Percentiles rank a stretch among this genome's conserved stretches.
These are phyloP conservation scores for Rotaria magnacalcarata DNA, from an alignment of 2,888 invertebrate genomes.

Conservation along the genomic window DNA sequence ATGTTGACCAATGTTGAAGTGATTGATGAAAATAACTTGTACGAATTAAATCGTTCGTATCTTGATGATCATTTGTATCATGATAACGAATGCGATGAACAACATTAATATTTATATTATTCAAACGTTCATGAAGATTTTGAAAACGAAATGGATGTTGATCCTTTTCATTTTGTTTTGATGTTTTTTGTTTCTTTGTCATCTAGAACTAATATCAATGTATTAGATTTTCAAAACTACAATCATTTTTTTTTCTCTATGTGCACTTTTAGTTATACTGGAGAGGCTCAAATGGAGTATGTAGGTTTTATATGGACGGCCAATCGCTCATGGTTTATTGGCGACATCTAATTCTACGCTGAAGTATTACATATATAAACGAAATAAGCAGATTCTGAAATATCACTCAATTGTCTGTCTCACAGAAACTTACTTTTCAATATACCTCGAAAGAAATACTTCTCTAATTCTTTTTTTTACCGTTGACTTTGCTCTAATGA, in stretches of 20 bases:
- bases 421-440: too few species aligned
- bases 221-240: background rate
- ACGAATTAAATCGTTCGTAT: constrained; percentile 48
- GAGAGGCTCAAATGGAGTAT: background rate
- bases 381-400: too few species aligned
- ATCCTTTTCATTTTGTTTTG: background rate
- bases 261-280: background rate
- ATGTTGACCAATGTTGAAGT: constrained; percentile 78
- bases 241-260: background rate
- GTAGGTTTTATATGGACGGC: background rate
- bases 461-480: too few species aligned
- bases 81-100: constrained; percentile 76
- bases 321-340: background rate
- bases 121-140: constrained; percentile 79
- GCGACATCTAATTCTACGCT: background rate
- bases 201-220: background rate
- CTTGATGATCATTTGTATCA: constrained; percentile 46
- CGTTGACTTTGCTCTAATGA: too few species aligned
- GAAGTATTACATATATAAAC: too few species aligned
- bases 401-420: too few species aligned
- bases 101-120: constrained; percentile 78
- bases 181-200: background rate
- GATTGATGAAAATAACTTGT: constrained; percentile 74
- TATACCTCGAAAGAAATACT: too few species aligned
- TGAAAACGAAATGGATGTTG: background rate